Percentiles rank a stretch among this genome's conserved stretches.
phyloP scores from a whole-genome alignment of 2,113 vertebrate genomes.

The Myanophis thanlyinensis region DNA sequence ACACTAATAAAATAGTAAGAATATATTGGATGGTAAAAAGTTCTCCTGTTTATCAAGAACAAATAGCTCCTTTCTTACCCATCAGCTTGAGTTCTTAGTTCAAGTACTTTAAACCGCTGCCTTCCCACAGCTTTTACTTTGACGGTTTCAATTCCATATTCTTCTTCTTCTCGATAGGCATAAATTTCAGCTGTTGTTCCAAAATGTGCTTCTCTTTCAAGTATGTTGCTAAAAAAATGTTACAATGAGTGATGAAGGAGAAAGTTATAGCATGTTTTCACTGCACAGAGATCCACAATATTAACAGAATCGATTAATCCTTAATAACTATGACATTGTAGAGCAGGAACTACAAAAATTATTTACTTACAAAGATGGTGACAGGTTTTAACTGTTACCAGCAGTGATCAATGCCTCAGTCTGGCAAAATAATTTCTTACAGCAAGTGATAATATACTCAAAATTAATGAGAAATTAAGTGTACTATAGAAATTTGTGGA shows the following conservation, averaged over 20 bases:
- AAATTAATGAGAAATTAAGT: not conserved
- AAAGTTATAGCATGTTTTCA: not conserved
- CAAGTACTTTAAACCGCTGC: constrained; percentile 95
- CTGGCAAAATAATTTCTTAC: not conserved
- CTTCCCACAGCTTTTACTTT: constrained; percentile 97
- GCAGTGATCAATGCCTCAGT: not conserved
- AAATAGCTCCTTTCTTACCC: constrained; percentile 74
- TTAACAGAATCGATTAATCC: not conserved
- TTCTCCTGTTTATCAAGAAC: not conserved
- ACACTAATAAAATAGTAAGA: not conserved
- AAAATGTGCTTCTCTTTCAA: constrained; percentile 85
- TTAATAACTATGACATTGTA: not conserved
- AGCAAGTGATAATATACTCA: not conserved
- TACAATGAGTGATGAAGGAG: not conserved
- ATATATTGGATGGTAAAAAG: not conserved
- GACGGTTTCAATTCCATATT: constrained; percentile 94
- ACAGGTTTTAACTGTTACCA: not conserved
- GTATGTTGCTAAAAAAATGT: constrained; percentile 68
- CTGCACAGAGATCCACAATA: not conserved
- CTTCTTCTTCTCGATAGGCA: constrained; percentile 92
- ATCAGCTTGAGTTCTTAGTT: constrained; percentile 93
- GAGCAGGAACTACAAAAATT: not conserved
- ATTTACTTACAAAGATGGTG: not conserved
- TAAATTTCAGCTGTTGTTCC: constrained; percentile 98
- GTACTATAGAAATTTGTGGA: not conserved